Conservation (phyloP, 2,797 vertebrate species). For the Artibeus jamaicensis region DNA sequence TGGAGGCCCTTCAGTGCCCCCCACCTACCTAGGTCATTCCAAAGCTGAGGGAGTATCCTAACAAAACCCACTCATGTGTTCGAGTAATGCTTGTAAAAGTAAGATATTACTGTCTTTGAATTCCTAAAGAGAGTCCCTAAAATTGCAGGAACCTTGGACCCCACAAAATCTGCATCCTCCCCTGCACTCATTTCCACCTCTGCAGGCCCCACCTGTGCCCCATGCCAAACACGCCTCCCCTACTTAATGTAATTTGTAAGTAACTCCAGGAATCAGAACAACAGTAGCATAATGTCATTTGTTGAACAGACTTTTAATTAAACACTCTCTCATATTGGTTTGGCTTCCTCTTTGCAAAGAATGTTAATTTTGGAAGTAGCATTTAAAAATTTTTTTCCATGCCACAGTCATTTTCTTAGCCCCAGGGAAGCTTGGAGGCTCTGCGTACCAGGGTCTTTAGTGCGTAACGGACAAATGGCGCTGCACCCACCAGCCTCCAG, state of each 20-base stretch:
- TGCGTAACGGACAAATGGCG: rapidly evolving
- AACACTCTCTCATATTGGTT: constrained; percentile 38
- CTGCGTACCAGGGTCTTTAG: background rate
- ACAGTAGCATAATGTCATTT: constrained; percentile 24
- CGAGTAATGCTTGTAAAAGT: background rate
- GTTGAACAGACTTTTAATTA: constrained; percentile 47
- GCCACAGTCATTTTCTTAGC: background rate
- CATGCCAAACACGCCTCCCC: background rate
- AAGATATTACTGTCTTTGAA: background rate
- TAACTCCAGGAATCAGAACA: background rate
- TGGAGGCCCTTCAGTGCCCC: background rate
- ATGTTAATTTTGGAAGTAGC: background rate
- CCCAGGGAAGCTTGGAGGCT: background rate
- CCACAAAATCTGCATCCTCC: background rate
- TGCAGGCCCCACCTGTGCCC: background rate
- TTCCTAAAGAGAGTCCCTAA: background rate
- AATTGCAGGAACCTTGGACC: background rate
- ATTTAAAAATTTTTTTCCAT: background rate
- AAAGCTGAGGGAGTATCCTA: background rate
- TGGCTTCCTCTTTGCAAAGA: background rate
- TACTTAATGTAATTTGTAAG: constrained; percentile 27
- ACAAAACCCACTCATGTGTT: background rate
- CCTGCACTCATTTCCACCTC: background rate
- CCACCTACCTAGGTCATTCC: background rate
- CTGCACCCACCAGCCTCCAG: background rate